phyloP scores from a whole-genome alignment of 2,888 invertebrate species.

The Lasioglossum villosulum region DNA sequence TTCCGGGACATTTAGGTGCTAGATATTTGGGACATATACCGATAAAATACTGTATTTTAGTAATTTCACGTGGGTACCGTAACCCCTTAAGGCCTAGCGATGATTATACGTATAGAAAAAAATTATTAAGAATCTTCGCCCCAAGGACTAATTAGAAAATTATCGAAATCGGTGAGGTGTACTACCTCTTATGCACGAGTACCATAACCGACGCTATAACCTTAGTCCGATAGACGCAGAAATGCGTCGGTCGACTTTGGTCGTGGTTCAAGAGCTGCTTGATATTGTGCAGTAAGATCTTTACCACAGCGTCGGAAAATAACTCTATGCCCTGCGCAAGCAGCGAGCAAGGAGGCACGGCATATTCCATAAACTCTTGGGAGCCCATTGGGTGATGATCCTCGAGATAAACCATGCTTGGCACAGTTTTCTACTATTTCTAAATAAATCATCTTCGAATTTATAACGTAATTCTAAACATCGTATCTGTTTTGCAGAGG shows the following conservation, averaged over 20 bases:
- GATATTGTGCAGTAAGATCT: conserved; percentile 85
- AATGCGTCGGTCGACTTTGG: conserved; percentile 73
- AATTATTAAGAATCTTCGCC: too few relatives aligned
- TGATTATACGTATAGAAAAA: too few relatives aligned
- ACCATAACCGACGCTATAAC: conserved; percentile 70
- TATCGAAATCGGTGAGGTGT: too few relatives aligned
- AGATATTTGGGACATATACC: too few relatives aligned
- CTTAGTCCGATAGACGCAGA: conserved; percentile 71
- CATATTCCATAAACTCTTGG: conserved; percentile 92
- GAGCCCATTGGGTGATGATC: conserved; percentile 89
- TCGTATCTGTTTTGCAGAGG: conserved; percentile 87
- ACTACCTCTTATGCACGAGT: too few relatives aligned
- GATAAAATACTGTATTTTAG: too few relatives aligned
- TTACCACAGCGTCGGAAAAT: conserved; percentile 88
- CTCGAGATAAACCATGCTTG: conserved; percentile 90
- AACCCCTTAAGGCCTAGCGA: too few relatives aligned
- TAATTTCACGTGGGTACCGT: too few relatives aligned
- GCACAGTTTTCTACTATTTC: conserved; percentile 84
- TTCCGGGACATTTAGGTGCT: too few relatives aligned
- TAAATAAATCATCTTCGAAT: background rate
- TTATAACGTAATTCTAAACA: background rate
- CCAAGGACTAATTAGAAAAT: too few relatives aligned
- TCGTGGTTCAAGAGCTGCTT: conserved; percentile 81
- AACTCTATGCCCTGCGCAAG: conserved; percentile 85
- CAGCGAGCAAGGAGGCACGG: conserved; percentile 86